Percentiles rank a stretch among this genome's conserved stretches.
Evolutionary conservation across 2,113 vertebrate genomes (phyloP).

Genomic region (Seriola aureovittata): DNA sequence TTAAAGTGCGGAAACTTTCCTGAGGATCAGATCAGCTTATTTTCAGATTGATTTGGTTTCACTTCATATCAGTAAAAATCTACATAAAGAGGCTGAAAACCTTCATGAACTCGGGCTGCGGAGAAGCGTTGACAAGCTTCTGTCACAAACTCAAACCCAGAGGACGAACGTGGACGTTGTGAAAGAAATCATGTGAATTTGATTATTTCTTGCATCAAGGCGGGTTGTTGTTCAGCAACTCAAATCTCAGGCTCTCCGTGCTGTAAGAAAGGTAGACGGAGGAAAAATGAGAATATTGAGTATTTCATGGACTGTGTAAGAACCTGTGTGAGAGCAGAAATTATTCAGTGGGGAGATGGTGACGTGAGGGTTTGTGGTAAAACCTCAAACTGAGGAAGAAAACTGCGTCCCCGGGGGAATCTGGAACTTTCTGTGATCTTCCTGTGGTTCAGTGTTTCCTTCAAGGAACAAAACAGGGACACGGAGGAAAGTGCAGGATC

Average conservation of each 20-base stretch:
- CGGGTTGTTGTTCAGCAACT: no score
- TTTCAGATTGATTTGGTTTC: no score
- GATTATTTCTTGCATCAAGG: background rate
- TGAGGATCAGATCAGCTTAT: no score
- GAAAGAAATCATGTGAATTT: no score
- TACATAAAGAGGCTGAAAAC: no score
- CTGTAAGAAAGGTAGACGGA: background rate
- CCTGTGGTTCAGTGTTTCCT: slow-evolving; percentile 35
- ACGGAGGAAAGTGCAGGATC: background rate
- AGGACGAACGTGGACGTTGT: no score
- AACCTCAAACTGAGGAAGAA: slow-evolving; percentile 1
- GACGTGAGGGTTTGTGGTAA: slow-evolving; percentile 26
- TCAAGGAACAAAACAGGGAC: slow-evolving; percentile 22
- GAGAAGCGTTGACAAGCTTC: no score
- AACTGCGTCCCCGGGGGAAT: background rate
- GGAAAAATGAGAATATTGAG: background rate
- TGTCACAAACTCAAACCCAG: no score
- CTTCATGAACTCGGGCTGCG: no score
- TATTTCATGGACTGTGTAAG: background rate
- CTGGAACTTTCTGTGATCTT: slow-evolving; percentile 14
- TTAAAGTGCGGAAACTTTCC: no score
- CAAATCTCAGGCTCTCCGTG: no score
- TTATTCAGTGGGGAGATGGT: background rate
- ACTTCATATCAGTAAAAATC: no score
- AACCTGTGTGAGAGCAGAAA: background rate